A percentile compares a stretch with the other conserved stretches of the same genome.
Conservation (phyloP, 2,113 vertebrate species). For the Corythoichthys haematopterus region DNA sequence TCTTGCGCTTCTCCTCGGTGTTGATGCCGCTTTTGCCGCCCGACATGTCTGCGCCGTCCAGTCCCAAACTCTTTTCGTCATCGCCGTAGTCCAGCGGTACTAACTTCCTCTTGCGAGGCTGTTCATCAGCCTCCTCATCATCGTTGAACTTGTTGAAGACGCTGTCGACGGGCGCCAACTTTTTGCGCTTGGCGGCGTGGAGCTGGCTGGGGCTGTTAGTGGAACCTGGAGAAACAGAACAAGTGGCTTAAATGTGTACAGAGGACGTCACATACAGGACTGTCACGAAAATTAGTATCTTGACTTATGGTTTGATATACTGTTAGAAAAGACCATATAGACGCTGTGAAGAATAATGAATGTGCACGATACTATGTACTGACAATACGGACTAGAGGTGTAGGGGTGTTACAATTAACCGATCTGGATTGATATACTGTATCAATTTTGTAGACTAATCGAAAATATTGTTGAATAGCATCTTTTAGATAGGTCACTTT, state of each 20-base stretch:
- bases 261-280: neutral
- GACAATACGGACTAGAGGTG: too few species aligned
- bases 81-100: conserved; percentile 97
- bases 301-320: too few species aligned
- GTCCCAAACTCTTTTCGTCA: conserved; percentile 84
- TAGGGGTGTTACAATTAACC: too few species aligned
- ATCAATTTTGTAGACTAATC: too few species aligned
- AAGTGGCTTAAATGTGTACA: neutral
- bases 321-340: too few species aligned
- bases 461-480: too few species aligned
- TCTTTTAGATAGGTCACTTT: too few species aligned
- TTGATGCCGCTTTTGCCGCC: conserved; percentile 83
- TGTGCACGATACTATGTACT: too few species aligned
- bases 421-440: too few species aligned
- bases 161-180: conserved; percentile 85
- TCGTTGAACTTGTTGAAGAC: conserved; percentile 96
- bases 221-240: conserved; percentile 69
- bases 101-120: conserved; percentile 91
- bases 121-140: conserved; percentile 93
- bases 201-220: conserved; percentile 92
- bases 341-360: too few species aligned
- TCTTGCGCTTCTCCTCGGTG: conserved; percentile 97
- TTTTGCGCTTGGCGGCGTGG: conserved; percentile 88
- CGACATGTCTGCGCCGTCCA: conserved; percentile 56
- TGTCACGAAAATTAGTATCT: too few species aligned